A percentile compares a stretch with the other conserved stretches of the same genome.
Conservation (phyloP, 2,113 vertebrate genomes). For the Axis porcinus region DNA sequence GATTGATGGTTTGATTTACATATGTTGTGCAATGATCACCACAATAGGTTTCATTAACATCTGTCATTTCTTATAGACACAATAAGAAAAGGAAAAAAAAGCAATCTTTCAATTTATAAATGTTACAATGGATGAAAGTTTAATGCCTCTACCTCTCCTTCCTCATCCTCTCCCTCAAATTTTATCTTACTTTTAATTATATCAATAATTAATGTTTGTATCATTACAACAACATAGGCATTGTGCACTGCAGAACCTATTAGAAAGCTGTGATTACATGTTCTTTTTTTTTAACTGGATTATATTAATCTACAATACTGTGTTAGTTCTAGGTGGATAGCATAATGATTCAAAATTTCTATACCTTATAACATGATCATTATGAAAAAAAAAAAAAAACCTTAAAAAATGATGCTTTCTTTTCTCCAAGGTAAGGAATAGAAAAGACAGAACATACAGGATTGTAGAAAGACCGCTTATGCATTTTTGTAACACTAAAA, state of each 20-base stretch:
- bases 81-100: not conserved
- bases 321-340: not conserved
- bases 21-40: not conserved
- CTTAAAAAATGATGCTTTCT: not conserved
- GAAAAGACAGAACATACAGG: not conserved
- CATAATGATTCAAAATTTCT: not conserved
- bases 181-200: not conserved
- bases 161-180: not conserved
- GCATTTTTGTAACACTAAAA: not conserved
- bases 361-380: not conserved
- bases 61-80: not conserved
- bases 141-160: not conserved
- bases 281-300: not conserved
- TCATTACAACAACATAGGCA: not conserved
- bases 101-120: not conserved
- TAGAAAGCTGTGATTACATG: not conserved
- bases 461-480: not conserved
- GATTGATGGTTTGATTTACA: not conserved
- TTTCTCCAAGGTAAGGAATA: not conserved
- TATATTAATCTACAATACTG: not conserved
- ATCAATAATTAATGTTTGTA: not conserved
- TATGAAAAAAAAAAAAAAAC: not conserved
- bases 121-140: not conserved
- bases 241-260: not conserved
- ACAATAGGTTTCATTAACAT: not conserved